Base-by-base conservation (phyloP, 1,140 invertebrate species). In the Bursaphelenchus mucronatus region DNA sequence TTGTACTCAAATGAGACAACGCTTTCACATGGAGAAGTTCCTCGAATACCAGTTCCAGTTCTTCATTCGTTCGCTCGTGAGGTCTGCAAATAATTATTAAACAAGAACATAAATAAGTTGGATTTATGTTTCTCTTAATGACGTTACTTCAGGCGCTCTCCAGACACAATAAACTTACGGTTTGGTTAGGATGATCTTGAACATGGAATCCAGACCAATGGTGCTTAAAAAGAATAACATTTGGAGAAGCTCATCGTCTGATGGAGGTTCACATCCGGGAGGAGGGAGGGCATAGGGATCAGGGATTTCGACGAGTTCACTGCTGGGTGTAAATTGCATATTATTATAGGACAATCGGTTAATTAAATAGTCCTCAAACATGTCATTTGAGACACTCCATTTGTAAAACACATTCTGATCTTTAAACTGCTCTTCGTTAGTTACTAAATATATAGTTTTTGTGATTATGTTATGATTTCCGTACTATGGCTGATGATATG, bases 371-470 rank as follows among this genome's bases (percentile, higher is more conserved):
- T 62, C 10, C 45, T 65, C 21, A 45, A 67, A 67, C 47, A 70
- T 57, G 64, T 39, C 58, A 56, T 69, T 62, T 3, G 30, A 30
- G 58, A 68, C 56, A 66, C 86, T 86, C 82, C 91, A 91, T 49
- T 89, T 87, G 82, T 90, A 90, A 69, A 90, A 87, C 68, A 90
- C 86, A 81, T 88, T 89, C 83, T 90, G 90, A 83, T 91, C 90
- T 79, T 88, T 87, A 82, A 91, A 91, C 19, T 88, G 87, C 75
- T 90, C 88, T 76, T 90, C 89, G 66, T 87, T 86, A 62, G 87
- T 87, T n/a, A 90, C 89, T 84, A 54, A 68, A 75, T 76, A n/a
- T 15, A 1, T n/a, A n/a, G n/a, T 30, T 65, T 17, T 13, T 47
- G 58, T 7, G 40, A 44, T 17, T 51, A 15, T 10, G n/a, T n/a